Percentiles rank a stretch among this genome's conserved stretches.
Conservation (phyloP, 1,140 invertebrate genomes). For the Caerostris darwini region DNA sequence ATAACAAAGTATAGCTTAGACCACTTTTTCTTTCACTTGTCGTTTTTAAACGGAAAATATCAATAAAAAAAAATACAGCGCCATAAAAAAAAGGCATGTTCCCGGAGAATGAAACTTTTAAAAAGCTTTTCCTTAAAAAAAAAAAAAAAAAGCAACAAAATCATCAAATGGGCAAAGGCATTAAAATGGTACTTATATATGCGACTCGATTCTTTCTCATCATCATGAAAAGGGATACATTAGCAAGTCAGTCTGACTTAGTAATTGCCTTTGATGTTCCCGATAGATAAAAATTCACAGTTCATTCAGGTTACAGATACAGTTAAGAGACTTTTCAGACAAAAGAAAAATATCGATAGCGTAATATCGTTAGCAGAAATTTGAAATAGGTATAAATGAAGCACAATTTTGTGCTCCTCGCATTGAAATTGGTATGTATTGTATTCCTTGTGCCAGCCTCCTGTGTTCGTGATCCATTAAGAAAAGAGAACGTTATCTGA, state of each 20-base stretch:
- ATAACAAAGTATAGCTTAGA: not conserved
- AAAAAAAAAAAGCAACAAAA: not conserved
- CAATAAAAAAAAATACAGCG: not conserved
- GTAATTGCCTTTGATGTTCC: conserved; percentile 9
- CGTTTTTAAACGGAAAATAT: not conserved
- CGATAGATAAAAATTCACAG: conserved; percentile 1
- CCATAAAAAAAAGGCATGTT: not conserved
- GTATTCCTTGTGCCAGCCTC: not conserved
- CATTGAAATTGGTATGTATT: too few relatives aligned
- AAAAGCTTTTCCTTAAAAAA: not conserved
- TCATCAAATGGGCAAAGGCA: not conserved
- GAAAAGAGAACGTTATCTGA: not conserved
- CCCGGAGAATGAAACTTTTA: not conserved
- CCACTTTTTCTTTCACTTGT: not conserved
- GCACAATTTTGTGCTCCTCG: not conserved
- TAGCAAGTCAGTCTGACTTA: not conserved
- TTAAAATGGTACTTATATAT: conserved; percentile 48
- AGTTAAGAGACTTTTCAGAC: not conserved
- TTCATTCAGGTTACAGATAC: not conserved
- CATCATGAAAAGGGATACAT: not conserved
- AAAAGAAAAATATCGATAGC: not conserved
- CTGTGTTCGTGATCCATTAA: not conserved
- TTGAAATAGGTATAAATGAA: not conserved
- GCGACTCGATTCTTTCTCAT: not conserved
- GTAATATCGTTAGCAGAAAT: not conserved